These are phyloP conservation scores for Atta texana DNA, from an alignment of 1,140 invertebrate genomes.

Conservation along the genomic window DNA sequence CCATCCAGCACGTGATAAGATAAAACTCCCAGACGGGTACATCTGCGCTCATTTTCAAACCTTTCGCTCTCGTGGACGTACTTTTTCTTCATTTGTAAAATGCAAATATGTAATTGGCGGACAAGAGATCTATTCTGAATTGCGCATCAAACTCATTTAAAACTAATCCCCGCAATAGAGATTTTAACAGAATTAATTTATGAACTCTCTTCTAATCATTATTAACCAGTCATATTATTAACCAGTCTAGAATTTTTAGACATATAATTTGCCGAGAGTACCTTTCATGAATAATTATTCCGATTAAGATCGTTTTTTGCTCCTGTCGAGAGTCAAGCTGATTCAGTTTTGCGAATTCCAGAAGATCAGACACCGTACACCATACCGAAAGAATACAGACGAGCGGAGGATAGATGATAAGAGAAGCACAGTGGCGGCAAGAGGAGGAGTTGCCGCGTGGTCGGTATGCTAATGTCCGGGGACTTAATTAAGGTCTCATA, in stretches of 20 bases:
- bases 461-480: conserved; percentile 82
- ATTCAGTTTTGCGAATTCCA: not conserved
- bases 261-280: not conserved
- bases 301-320: not conserved
- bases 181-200: conserved; percentile 1
- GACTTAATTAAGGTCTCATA: conserved; percentile 82
- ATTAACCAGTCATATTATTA: not conserved
- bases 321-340: not conserved
- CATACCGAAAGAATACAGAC: conserved; percentile 26
- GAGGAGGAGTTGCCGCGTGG: conserved; percentile 48
- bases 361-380: not conserved
- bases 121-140: not conserved
- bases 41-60: conserved; percentile 16
- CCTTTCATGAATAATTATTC: not conserved
- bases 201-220: not conserved
- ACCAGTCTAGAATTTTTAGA: not conserved
- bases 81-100: conserved; percentile 4
- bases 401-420: not conserved
- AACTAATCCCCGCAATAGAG: not conserved
- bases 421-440: not conserved
- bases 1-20: conserved; percentile 40
- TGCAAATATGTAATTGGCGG: conserved; percentile 35
- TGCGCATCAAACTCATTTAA: not conserved
- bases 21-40: conserved; percentile 23
- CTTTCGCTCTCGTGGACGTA: not conserved